A percentile compares a stretch with the other conserved stretches of the same genome.
phyloP scores from a whole-genome alignment of 2,888 invertebrate genomes.

The Prenolepis imparis region DNA sequence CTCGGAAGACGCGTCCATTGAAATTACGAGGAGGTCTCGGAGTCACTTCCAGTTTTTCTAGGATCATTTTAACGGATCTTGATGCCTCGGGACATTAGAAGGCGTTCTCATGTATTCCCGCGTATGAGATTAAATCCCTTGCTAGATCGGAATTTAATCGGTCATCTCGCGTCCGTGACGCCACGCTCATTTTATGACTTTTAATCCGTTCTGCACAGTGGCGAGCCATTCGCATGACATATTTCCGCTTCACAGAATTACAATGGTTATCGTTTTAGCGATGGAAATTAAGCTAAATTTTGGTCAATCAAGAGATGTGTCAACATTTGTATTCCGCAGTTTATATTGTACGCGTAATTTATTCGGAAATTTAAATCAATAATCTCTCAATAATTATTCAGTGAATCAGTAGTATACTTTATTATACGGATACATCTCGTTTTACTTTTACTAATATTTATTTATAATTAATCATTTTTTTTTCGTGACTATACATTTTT shows the following conservation, averaged over 20 bases:
- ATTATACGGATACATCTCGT: background rate
- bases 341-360: constrained; percentile 15
- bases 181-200: constrained; percentile 28
- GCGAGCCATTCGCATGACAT: constrained; percentile 25
- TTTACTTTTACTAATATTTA: constrained; percentile 28
- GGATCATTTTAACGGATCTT: constrained; percentile 61
- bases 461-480: constrained; percentile 22
- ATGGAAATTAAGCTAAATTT: constrained; percentile 18
- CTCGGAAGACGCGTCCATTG: constrained; percentile 58
- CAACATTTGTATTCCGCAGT: background rate
- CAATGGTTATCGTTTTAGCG: constrained; percentile 10
- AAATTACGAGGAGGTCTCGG: constrained; percentile 60
- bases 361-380: constrained; percentile 25
- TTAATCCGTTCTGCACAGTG: constrained; percentile 15
- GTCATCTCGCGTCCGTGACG: constrained; percentile 18
- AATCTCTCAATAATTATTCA: background rate
- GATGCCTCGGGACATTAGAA: constrained; percentile 64
- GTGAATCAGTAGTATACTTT: background rate
- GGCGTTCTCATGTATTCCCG: constrained; percentile 54
- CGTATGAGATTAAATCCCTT: constrained; percentile 49
- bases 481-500: constrained; percentile 38
- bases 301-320: constrained; percentile 14
- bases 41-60: constrained; percentile 59
- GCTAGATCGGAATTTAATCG: constrained; percentile 53
- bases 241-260: constrained; percentile 1